These are phyloP conservation scores for Pheosia tremula DNA, from an alignment of 2,888 invertebrate species.

Conservation along the genomic window DNA sequence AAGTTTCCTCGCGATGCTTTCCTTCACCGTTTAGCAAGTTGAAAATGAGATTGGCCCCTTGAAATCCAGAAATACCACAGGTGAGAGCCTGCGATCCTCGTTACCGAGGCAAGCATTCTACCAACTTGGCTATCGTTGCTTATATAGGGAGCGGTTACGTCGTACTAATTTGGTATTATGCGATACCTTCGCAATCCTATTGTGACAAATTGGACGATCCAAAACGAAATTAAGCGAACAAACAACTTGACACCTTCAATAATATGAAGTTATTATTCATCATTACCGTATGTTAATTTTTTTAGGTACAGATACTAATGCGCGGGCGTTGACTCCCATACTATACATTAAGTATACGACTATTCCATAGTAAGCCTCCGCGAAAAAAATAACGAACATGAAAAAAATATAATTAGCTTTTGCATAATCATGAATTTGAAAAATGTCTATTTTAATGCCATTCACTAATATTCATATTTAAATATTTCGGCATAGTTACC, in stretches of 20 bases:
- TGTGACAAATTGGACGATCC: background rate
- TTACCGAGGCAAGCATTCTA: too few species aligned
- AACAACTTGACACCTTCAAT: background rate
- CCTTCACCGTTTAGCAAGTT: too few species aligned
- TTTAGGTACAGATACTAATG: background rate
- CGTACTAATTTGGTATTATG: too few species aligned
- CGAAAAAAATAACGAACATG: background rate
- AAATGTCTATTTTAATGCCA: conserved; percentile 3
- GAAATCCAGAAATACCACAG: too few species aligned
- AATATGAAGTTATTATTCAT: background rate
- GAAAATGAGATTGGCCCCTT: too few species aligned
- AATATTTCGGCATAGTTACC: background rate
- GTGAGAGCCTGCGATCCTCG: too few species aligned
- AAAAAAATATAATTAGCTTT: background rate
- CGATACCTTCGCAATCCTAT: conserved; percentile 9
- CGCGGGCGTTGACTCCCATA: background rate
- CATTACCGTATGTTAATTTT: background rate
- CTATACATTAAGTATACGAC: background rate
- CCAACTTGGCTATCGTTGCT: too few species aligned
- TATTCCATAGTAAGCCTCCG: conserved; percentile 1
- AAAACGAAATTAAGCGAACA: background rate
- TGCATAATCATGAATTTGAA: background rate
- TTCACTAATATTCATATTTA: conserved; percentile 3
- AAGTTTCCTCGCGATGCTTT: too few species aligned
- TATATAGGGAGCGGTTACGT: too few species aligned